Base-by-base conservation (phyloP, 2,797 vertebrate species). In the Falco naumanni region DNA sequence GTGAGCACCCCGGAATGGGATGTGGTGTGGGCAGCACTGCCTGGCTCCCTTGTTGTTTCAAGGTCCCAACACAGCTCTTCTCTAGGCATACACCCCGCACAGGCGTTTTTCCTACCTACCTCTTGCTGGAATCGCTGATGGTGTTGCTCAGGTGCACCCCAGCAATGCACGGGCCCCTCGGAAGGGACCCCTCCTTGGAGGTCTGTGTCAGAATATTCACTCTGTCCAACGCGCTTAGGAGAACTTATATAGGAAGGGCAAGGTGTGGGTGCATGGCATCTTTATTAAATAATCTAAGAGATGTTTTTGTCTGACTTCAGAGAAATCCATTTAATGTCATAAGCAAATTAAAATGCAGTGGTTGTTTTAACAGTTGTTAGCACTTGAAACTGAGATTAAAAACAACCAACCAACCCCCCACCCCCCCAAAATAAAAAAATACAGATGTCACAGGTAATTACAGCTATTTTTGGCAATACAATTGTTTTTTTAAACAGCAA, bases 391-490 rank as follows among this genome's bases (percentile, higher is more conserved):
- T 51, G 57, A 93, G 82, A 78, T 84, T 90, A 89, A 95, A 96
- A 95, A 45, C 93, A 96, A 84, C 88, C 89, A 54, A 69, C 63
- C 65, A 16, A 17, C 9, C 56, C 45, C 47, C 17, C 14, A 13
- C 31, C 12, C 31, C 72, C 79, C 56, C 22, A 78, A 91, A 95
- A 88, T 81, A 96, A 96, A 95, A 97, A 96, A 96, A 95, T 93
- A 87, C 88, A 72, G 51, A 84, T 59, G 91, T 61, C 87, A 89
- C 84, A 84, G 82, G 89, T 61, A 93, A 94, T 94, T 85, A 96
- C 94, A 97, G 93, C 89, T 80, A 56, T 54, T 87, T 95, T 89
- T 94, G 97, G 92, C 60, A 76, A 92, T 85, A 94, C 95, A 96
- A 12, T 91, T 96, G 93, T 84, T 2, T 70, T 93, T 86, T 95